Evolutionary conservation across 2,113 vertebrate genomes (phyloP).

Genomic region (Mystacornis crossleyi): DNA sequence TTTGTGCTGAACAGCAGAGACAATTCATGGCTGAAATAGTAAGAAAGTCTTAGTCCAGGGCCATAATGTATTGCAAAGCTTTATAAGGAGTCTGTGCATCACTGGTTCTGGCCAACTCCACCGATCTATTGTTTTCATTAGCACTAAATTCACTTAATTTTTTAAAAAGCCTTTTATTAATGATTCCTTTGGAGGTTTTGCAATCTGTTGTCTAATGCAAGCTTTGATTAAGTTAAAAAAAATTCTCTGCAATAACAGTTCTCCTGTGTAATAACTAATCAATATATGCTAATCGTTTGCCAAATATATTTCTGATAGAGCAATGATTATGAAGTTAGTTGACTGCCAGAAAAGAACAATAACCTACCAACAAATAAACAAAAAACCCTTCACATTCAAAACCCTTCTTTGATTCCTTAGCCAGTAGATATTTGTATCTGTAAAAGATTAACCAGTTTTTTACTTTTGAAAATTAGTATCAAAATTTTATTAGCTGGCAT

Average conservation of each 20-base stretch:
- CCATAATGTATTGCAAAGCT: not conserved
- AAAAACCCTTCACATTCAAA: not conserved
- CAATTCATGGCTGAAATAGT: not conserved
- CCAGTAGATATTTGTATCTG: not conserved
- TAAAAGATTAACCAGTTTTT: not conserved
- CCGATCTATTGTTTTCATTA: not conserved
- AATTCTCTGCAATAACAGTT: not conserved
- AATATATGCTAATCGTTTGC: constrained; percentile 32
- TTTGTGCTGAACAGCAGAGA: not conserved
- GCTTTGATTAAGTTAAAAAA: constrained; percentile 40
- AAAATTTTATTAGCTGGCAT: constrained; percentile 31
- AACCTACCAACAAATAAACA: not conserved
- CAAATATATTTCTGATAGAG: not conserved
- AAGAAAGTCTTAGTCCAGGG: not conserved
- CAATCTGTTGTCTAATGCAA: constrained; percentile 46
- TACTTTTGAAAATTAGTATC: not conserved
- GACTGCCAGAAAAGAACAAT: not conserved
- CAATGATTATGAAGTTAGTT: not conserved
- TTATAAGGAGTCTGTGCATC: not conserved
- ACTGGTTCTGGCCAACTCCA: not conserved
- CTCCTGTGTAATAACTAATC: constrained; percentile 27
- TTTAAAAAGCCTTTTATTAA: not conserved
- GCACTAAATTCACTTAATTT: not conserved
- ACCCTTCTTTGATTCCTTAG: not conserved
- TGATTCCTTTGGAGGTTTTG: not conserved